Percentiles rank a stretch among this genome's conserved stretches.
Evolutionary conservation across 2,888 invertebrate genomes (phyloP).

Genomic region (Rotaria macrura): DNA sequence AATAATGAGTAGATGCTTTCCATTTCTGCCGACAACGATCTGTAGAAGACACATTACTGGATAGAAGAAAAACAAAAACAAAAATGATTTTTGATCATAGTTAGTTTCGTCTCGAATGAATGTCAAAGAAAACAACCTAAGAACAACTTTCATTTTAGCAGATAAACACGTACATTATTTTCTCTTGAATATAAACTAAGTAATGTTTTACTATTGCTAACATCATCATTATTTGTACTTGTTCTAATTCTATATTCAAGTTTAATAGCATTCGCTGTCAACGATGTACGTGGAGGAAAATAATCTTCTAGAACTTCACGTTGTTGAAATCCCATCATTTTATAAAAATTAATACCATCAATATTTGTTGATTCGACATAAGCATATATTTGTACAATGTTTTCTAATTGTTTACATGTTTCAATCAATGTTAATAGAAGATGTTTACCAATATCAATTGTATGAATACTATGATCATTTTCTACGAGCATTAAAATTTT

Average conservation of each 20-base stretch:
- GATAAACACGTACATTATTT: no score
- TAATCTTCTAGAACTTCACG: background rate
- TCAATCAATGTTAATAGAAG: background rate
- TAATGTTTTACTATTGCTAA: background rate
- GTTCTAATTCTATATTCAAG: background rate
- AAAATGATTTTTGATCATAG: no score
- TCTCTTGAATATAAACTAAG: background rate
- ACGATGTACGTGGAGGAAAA: background rate
- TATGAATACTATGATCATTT: background rate
- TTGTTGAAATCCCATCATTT: background rate
- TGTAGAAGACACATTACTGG: no score
- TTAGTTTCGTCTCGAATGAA: no score
- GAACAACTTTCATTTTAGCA: no score
- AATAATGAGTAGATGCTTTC: no score
- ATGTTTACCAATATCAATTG: background rate
- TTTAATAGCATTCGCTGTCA: background rate
- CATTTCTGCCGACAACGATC: no score
- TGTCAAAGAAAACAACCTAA: no score
- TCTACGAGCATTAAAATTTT: conserved; percentile 4
- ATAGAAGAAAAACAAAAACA: no score
- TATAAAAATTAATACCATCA: conserved; percentile 17
- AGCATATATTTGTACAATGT: background rate
- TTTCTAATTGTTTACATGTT: conserved; percentile 14
- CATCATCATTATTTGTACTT: background rate
- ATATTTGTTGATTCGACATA: conserved; percentile 5